Evolutionary conservation across 2,888 invertebrate species (phyloP).

Genomic region (Tetranychus truncatus): DNA sequence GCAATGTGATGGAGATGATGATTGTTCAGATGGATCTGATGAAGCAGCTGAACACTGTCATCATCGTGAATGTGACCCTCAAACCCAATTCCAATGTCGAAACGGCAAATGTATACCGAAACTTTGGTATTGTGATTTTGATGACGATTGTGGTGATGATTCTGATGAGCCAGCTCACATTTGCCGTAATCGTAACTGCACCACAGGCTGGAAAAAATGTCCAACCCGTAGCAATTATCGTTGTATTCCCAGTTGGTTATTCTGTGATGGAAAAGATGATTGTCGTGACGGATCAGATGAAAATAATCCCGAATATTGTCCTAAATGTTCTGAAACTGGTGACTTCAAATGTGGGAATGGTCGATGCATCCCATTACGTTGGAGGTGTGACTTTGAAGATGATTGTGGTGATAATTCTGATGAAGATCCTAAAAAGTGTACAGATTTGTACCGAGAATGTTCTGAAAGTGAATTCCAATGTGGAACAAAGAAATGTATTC

Average conservation of each 20-base stretch:
- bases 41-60: slow-evolving; percentile 71
- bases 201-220: slow-evolving; percentile 84
- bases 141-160: slow-evolving; percentile 84
- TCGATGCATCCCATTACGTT: slow-evolving; percentile 62
- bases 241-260: slow-evolving; percentile 91
- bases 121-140: slow-evolving; percentile 85
- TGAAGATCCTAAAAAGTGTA: slow-evolving; percentile 57
- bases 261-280: slow-evolving; percentile 95
- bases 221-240: slow-evolving; percentile 79
- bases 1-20: slow-evolving; percentile 83
- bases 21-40: slow-evolving; percentile 59
- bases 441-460: slow-evolving; percentile 66
- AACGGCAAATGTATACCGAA: slow-evolving; percentile 84
- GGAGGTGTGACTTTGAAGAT: slow-evolving; percentile 89
- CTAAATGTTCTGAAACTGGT: slow-evolving; percentile 61
- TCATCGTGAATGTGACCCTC: slow-evolving; percentile 59
- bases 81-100: slow-evolving; percentile 66
- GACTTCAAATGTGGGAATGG: slow-evolving; percentile 86
- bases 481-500: slow-evolving; percentile 70
- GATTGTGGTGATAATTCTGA: slow-evolving; percentile 88
- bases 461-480: slow-evolving; percentile 83
- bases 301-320: slow-evolving; percentile 61
- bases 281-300: slow-evolving; percentile 81
- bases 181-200: slow-evolving; percentile 71
- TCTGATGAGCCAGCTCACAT: slow-evolving; percentile 61